These are phyloP conservation scores for Charadrius vociferus DNA, from an alignment of 2,113 vertebrate genomes.

Conservation along the genomic window DNA sequence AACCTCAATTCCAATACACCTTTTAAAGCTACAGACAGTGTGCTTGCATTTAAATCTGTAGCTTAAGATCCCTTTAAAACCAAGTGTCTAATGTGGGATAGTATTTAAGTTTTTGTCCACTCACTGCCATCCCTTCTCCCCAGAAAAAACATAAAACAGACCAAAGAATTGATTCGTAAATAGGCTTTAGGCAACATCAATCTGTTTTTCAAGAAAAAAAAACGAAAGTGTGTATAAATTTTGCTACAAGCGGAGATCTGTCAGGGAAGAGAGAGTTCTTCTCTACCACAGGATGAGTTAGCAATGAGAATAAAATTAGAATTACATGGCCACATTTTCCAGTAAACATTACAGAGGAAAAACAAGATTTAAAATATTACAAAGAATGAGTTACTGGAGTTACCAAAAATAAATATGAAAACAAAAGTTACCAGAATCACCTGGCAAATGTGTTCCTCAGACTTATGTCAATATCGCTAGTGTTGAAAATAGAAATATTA, in stretches of 20 bases:
- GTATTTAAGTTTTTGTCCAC: neutral
- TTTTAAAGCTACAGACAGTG: neutral
- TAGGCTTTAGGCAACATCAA: neutral
- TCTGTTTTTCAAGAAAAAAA: neutral
- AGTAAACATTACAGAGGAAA: neutral
- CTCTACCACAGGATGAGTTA: neutral
- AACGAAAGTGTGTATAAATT: neutral
- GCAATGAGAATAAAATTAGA: neutral
- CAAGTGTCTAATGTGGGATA: neutral
- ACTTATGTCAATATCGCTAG: neutral
- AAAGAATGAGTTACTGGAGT: neutral
- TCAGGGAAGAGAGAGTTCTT: neutral
- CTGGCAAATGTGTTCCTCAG: neutral
- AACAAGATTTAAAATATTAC: neutral
- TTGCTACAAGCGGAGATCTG: neutral
- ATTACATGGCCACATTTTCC: neutral
- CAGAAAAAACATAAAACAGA: neutral
- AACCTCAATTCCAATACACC: neutral
- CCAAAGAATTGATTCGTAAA: neutral
- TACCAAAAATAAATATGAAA: neutral
- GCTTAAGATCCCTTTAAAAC: neutral
- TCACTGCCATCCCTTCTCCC: neutral
- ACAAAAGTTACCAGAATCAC: neutral
- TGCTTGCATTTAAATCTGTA: neutral
- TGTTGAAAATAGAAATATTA: neutral